Conservation (phyloP, 2,113 vertebrate species). For the Callocephalon fimbriatum region DNA sequence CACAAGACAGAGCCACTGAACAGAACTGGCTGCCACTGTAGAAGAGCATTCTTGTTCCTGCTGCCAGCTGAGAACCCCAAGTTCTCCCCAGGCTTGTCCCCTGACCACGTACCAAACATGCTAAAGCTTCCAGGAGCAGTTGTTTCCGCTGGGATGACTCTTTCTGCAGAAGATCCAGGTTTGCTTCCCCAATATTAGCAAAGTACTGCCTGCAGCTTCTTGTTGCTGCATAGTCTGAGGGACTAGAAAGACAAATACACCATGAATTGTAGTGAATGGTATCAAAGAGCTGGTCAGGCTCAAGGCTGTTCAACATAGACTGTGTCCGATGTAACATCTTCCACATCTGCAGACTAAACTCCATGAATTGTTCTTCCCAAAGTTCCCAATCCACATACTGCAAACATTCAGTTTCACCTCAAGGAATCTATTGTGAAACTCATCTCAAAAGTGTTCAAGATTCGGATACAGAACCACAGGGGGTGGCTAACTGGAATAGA, state of each 20-base stretch:
- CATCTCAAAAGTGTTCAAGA: neutral
- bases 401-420: neutral
- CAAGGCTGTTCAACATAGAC: neutral
- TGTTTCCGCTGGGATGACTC: neutral
- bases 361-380: neutral
- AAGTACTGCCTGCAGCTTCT: slow-evolving; percentile 63
- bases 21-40: neutral
- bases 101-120: slow-evolving; percentile 46
- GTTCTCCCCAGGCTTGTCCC: neutral
- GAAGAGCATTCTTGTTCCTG: neutral
- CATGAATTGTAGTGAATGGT: neutral
- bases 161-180: slow-evolving; percentile 14
- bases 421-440: neutral
- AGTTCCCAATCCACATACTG: neutral
- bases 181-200: neutral
- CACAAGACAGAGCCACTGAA: neutral
- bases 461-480: neutral
- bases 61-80: neutral
- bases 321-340: rapidly evolving
- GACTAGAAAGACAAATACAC: neutral
- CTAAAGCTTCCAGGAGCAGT: slow-evolving; percentile 51
- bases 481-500: neutral
- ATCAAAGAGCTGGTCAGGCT: neutral
- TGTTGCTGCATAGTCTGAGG: neutral
- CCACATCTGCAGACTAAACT: neutral